Evolutionary conservation across 2,888 invertebrate species (phyloP).

Genomic region (Artemia sp.): DNA sequence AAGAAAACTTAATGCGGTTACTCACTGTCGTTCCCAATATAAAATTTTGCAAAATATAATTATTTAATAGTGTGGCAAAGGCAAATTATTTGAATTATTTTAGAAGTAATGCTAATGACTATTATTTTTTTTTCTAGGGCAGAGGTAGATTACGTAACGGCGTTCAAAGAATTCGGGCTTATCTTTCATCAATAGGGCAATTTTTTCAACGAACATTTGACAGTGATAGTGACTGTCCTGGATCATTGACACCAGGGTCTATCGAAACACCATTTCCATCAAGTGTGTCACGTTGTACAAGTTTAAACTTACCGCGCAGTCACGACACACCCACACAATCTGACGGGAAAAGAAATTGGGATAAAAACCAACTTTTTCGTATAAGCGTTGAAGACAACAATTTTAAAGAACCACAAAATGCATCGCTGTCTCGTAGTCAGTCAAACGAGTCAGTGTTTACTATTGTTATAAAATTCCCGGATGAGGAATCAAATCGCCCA

Average conservation of each 20-base stretch:
- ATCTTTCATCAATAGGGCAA: not conserved
- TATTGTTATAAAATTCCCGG: constrained; percentile 69
- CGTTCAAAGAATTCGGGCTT: not conserved
- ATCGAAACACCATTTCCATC: constrained; percentile 73
- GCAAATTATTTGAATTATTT: too few relatives aligned
- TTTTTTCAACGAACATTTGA: constrained; percentile 33
- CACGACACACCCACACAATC: constrained; percentile 31
- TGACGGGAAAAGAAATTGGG: constrained; percentile 27
- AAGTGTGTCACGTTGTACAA: constrained; percentile 64
- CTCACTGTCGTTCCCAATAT: too few relatives aligned
- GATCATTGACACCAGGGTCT: constrained; percentile 42
- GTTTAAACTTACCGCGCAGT: constrained; percentile 57
- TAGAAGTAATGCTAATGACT: too few relatives aligned
- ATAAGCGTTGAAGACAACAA: constrained; percentile 31
- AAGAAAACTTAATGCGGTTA: too few relatives aligned
- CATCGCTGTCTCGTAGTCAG: constrained; percentile 20
- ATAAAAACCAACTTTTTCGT: constrained; percentile 25
- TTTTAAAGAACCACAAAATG: constrained; percentile 32
- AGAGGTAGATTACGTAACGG: too few relatives aligned
- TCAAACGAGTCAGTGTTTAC: constrained; percentile 51
- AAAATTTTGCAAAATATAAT: too few relatives aligned
- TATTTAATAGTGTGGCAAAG: too few relatives aligned
- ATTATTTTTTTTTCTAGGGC: too few relatives aligned
- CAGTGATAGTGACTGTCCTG: constrained; percentile 36
- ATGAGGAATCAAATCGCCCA: constrained; percentile 35